A percentile compares a stretch with the other conserved stretches of the same genome.
These are phyloP conservation scores for Mormyrus lacerda DNA, from an alignment of 2,113 vertebrate species.

Conservation along the genomic window DNA sequence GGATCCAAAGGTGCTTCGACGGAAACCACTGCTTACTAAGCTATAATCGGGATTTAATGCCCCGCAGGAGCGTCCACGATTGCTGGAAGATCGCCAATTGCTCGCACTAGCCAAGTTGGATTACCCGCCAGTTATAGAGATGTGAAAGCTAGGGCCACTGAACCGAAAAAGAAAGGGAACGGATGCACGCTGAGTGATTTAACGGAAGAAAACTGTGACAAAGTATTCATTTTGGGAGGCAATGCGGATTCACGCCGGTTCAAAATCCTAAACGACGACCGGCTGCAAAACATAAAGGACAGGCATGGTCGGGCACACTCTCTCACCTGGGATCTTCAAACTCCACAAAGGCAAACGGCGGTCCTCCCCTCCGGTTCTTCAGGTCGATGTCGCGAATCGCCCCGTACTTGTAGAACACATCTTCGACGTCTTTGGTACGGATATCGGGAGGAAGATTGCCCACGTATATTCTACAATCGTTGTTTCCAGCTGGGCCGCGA, in stretches of 20 bases:
- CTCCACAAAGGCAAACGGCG: slow-evolving; percentile 94
- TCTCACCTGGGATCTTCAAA: slow-evolving; percentile 90
- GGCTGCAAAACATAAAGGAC: background rate
- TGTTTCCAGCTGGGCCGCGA: slow-evolving; percentile 97
- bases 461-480: slow-evolving; percentile 96
- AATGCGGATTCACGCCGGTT: background rate
- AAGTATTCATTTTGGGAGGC: background rate
- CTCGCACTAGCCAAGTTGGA: background rate
- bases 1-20: background rate
- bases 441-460: slow-evolving; percentile 95
- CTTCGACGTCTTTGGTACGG: slow-evolving; percentile 96
- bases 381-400: slow-evolving; percentile 93
- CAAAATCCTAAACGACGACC: background rate
- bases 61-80: background rate
- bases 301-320: background rate
- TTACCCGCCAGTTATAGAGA: background rate
- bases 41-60: background rate
- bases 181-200: background rate
- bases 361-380: slow-evolving; percentile 90
- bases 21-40: background rate
- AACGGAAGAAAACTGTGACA: background rate
- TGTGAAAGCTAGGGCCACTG: background rate
- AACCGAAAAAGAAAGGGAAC: background rate
- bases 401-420: slow-evolving; percentile 97
- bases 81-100: background rate